phyloP scores from a whole-genome alignment of 2,888 invertebrate species.

The Oegoconia quadripuncta region DNA sequence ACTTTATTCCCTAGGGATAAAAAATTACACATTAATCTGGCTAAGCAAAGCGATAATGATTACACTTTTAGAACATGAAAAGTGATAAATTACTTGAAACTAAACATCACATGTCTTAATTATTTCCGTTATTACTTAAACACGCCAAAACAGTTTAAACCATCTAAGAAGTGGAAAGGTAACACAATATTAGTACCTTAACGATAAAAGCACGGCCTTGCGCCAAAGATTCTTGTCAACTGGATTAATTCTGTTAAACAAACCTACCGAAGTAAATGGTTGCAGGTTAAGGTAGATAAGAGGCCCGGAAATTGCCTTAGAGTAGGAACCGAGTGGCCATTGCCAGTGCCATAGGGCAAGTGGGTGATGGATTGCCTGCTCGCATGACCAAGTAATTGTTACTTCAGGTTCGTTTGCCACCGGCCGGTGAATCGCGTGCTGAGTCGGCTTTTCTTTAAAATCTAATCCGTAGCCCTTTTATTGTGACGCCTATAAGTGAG shows the following conservation, averaged over 20 bases:
- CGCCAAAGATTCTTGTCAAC: constrained; percentile 52
- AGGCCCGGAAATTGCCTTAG: constrained; percentile 72
- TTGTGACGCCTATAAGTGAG: constrained; percentile 43
- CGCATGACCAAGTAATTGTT: constrained; percentile 77
- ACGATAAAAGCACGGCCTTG: constrained; percentile 31
- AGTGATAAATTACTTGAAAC: too few species aligned
- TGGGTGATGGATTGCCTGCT: constrained; percentile 72
- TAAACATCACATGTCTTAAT: too few species aligned
- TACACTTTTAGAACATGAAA: too few species aligned
- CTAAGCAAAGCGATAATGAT: too few species aligned
- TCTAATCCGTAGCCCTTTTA: constrained; percentile 49
- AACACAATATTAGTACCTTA: constrained; percentile 13
- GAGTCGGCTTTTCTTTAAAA: constrained; percentile 46
- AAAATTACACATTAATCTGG: too few species aligned
- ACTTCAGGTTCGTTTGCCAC: constrained; percentile 57
- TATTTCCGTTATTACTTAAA: not conserved
- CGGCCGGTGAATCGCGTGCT: constrained; percentile 37
- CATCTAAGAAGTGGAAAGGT: constrained; percentile 1
- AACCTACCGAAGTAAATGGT: constrained; percentile 61
- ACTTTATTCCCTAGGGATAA: too few species aligned
- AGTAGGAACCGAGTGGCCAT: constrained; percentile 63
- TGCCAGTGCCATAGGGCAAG: constrained; percentile 58
- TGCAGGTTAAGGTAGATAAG: constrained; percentile 62
- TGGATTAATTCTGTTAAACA: constrained; percentile 74
- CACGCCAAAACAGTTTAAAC: not conserved